A percentile compares a stretch with the other conserved stretches of the same genome.
phyloP scores from a whole-genome alignment of 2,797 vertebrate genomes.

The Characodon lateralis region DNA sequence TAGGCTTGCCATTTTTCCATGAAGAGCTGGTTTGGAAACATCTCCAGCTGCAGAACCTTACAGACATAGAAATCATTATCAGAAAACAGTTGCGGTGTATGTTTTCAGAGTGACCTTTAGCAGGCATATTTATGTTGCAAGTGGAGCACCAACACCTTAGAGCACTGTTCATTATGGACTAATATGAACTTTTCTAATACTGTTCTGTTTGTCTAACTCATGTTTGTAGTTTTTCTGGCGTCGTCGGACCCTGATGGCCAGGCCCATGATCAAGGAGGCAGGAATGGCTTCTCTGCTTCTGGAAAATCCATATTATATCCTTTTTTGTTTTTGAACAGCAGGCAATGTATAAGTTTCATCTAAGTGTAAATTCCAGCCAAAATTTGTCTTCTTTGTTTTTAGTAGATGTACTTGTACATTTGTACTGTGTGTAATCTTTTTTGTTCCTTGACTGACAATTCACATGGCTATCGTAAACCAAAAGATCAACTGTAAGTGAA shows the following conservation, averaged over 20 bases:
- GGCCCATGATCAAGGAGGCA: constrained; percentile 98
- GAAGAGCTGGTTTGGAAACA: no score
- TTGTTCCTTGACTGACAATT: constrained; percentile 81
- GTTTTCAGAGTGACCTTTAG: no score
- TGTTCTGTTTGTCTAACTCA: not conserved
- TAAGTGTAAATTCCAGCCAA: not conserved
- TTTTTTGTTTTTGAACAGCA: constrained; percentile 56
- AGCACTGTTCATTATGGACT: not conserved
- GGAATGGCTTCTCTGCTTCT: constrained; percentile 94
- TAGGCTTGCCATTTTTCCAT: no score
- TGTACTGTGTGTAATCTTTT: not conserved
- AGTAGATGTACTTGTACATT: not conserved
- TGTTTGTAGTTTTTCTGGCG: constrained; percentile 91
- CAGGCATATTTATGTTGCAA: no score
- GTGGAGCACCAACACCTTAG: not conserved
- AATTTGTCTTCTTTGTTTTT: not conserved
- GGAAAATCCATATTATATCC: constrained; percentile 99
- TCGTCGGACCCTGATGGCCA: constrained; percentile 92
- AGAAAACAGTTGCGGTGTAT: no score
- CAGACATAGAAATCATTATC: no score
- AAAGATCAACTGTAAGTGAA: constrained; percentile 86
- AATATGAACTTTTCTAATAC: not conserved
- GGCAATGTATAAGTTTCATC: not conserved
- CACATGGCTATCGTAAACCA: constrained; percentile 95
- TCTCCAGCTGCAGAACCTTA: no score